These are phyloP conservation scores for Biston stratarius DNA, from an alignment of 2,888 invertebrate genomes.

Conservation along the genomic window DNA sequence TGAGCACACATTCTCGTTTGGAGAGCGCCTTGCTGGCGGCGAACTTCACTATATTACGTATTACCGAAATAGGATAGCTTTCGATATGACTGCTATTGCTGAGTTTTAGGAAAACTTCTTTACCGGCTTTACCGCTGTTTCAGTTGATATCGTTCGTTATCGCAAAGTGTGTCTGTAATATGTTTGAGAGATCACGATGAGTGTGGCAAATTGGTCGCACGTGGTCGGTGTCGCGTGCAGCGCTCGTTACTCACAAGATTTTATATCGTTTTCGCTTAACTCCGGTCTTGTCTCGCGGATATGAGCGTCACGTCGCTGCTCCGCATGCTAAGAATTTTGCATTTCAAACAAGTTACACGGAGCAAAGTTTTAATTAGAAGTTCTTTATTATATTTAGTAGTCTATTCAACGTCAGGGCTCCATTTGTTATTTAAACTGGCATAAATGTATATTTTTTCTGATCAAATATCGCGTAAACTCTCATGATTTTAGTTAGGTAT, in stretches of 20 bases:
- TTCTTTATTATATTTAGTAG: slow-evolving; percentile 47
- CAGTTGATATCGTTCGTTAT: slow-evolving; percentile 42
- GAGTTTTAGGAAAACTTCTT: slow-evolving; percentile 62
- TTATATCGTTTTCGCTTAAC: slow-evolving; percentile 50
- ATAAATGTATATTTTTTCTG: not conserved
- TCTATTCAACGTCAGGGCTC: slow-evolving; percentile 20
- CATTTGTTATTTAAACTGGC: slow-evolving; percentile 20
- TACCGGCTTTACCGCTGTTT: slow-evolving; percentile 46
- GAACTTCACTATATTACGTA: slow-evolving; percentile 71
- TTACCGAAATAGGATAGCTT: slow-evolving; percentile 71
- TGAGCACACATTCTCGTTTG: slow-evolving; percentile 64
- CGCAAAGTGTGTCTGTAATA: slow-evolving; percentile 19
- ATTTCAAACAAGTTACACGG: slow-evolving; percentile 65
- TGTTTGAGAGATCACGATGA: slow-evolving; percentile 20
- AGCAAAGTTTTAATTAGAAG: slow-evolving; percentile 67
- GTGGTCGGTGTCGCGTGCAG: slow-evolving; percentile 26
- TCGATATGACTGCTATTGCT: slow-evolving; percentile 65
- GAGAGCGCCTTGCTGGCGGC: slow-evolving; percentile 73
- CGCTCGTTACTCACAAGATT: slow-evolving; percentile 49
- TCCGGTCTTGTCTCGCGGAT: slow-evolving; percentile 52
- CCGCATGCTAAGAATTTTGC: slow-evolving; percentile 64
- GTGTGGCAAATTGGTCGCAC: slow-evolving; percentile 43
- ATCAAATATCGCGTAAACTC: too few species aligned
- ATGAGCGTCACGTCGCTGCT: slow-evolving; percentile 62
- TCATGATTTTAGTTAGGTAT: not conserved